Evolutionary conservation across 2,113 vertebrate genomes (phyloP).

Genomic region (Sinocyclocheilus anophthalmus): DNA sequence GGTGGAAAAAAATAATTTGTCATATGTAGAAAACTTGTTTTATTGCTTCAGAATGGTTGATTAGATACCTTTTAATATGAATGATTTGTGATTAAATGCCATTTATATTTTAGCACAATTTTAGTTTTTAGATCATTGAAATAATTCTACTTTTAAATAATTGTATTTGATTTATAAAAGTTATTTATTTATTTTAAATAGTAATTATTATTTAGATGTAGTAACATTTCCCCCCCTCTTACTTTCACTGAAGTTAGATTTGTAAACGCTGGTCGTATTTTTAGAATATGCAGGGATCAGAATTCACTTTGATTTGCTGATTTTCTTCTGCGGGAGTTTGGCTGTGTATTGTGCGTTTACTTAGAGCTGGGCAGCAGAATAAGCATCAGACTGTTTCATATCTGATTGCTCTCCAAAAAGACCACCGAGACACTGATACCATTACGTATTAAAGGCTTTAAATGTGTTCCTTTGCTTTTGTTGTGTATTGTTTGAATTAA

Average conservation of each 20-base stretch:
- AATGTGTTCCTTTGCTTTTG: neutral
- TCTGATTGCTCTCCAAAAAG: neutral
- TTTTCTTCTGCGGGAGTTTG: neutral
- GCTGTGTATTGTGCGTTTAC: neutral
- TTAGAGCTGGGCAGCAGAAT: neutral
- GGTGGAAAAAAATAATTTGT: neutral
- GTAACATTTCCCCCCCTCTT: too few species aligned
- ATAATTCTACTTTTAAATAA: neutral
- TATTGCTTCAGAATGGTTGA: neutral
- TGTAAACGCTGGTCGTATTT: neutral
- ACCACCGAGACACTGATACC: neutral
- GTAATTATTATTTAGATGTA: neutral
- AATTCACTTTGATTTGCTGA: constrained; percentile 1
- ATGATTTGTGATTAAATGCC: too few species aligned
- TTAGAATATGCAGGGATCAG: neutral
- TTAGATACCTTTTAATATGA: too few species aligned
- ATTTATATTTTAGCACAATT: neutral
- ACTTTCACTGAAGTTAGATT: neutral
- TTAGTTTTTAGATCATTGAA: too few species aligned
- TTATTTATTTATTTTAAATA: neutral
- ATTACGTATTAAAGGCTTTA: neutral
- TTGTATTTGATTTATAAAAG: neutral
- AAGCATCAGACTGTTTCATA: neutral
- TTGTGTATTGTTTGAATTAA: neutral
- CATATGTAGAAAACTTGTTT: neutral